Base-by-base conservation (phyloP, 1,140 invertebrate genomes). In the Ostrea edulis region DNA sequence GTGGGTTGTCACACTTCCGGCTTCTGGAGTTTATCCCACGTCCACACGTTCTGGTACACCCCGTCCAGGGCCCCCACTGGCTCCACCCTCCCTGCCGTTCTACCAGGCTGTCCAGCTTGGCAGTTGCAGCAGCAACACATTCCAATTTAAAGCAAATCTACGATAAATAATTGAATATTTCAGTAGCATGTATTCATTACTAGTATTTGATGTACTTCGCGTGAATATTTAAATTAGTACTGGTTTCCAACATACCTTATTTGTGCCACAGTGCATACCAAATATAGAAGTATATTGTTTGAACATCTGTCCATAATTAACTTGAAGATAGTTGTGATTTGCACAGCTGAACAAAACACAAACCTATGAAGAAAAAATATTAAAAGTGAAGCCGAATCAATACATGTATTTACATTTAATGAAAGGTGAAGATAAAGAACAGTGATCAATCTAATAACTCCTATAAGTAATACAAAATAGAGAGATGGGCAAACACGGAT, bases 1-100 rank as follows among this genome's bases (percentile, higher is more conserved):
- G 83, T 14, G 88, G 88, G 51, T 87, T 89, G 54, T 89, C 52
- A 82, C 88, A 89, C 8, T 81, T 82, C 35, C 88, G 54, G 17
- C 25, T 77, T 54, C 88, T 52, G 35, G 52, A 82, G n/a, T 55
- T 29, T 2, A 87, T 44, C 5, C 86, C 88, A 3, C 86, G 29
- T 35, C 86, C 88, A 82, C 88, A 89, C 17, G 88, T 87, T n/a
- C 86, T 44, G 53, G 53, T 58, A 62, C 88, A 89, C 12, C 62
- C 83, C 3, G 82, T 81, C 88, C 88, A 89, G 11, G 25, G 2
- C 51, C 83, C 83, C 88, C 88, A 89, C 12, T 81, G 44, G 29
- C 85, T 83, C 86, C 86, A 89, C 17, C 83, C 86, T n/a, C 88
- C 88, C 12, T 55, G 11, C 2, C 65, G 81, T 20, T 86, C n/a